phyloP scores from a whole-genome alignment of 2,888 invertebrate species.

The Trichogramma evanescens region DNA sequence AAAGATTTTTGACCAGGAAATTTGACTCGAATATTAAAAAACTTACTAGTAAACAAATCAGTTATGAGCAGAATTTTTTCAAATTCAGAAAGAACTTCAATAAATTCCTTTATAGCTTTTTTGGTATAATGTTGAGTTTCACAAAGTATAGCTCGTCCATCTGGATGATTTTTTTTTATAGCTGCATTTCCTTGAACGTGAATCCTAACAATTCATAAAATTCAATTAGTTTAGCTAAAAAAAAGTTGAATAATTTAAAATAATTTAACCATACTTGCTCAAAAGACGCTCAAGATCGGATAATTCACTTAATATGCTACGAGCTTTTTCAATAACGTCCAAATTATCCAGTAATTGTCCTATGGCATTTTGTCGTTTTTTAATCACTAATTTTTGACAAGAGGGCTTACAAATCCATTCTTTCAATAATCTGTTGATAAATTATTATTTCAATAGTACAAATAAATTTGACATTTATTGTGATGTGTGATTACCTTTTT shows the following conservation, averaged over 20 bases:
- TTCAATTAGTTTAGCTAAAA: background rate
- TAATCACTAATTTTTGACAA: conserved; percentile 67
- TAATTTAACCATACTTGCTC: conserved; percentile 60
- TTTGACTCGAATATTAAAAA: conserved; percentile 8
- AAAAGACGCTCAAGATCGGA: conserved; percentile 92
- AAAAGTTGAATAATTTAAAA: background rate
- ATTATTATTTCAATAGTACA: background rate
- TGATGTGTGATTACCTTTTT: conserved; percentile 55
- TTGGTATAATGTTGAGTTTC: conserved; percentile 85
- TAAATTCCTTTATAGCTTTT: conserved; percentile 81
- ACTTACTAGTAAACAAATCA: conserved; percentile 52
- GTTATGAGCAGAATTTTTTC: conserved; percentile 60
- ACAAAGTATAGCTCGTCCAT: conserved; percentile 76
- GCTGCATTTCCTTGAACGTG: conserved; percentile 78
- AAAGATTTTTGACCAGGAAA: background rate
- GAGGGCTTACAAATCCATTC: conserved; percentile 93
- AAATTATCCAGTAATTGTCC: conserved; percentile 62
- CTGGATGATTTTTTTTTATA: conserved; percentile 76
- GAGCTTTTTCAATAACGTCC: conserved; percentile 59
- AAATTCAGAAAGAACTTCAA: conserved; percentile 76
- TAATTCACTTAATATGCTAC: conserved; percentile 63
- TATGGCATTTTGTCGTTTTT: conserved; percentile 76
- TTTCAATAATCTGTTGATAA: conserved; percentile 61
- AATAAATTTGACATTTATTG: conserved; percentile 6
- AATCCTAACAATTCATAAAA: conserved; percentile 56